Conservation (phyloP, 2,888 invertebrate species). For the Megalurothrips usitatus region DNA sequence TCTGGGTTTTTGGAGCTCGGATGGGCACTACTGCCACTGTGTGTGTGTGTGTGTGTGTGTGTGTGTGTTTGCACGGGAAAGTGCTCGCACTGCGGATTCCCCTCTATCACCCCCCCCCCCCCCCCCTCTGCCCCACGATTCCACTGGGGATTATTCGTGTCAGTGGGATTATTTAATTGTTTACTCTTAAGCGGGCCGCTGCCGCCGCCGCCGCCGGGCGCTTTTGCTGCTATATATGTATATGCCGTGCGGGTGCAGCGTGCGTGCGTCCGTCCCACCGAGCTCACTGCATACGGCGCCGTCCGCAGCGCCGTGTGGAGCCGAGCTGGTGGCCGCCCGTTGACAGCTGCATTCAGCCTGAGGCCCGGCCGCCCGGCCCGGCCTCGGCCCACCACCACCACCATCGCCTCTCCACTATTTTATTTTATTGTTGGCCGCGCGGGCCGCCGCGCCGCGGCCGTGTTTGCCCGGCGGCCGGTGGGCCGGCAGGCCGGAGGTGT, state of each 20-base stretch:
- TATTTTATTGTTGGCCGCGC: not conserved
- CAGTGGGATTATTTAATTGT: slow-evolving; percentile 20
- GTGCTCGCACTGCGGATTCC: not conserved
- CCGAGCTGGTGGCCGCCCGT: not conserved
- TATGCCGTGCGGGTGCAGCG: slow-evolving; percentile 32
- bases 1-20: not conserved
- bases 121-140: not conserved
- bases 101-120: not conserved
- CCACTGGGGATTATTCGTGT: slow-evolving; percentile 2
- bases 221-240: slow-evolving; percentile 30
- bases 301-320: slow-evolving; percentile 18
- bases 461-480: not conserved
- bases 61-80: not conserved
- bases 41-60: not conserved
- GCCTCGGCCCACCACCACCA: not conserved
- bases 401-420: not conserved
- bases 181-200: not conserved
- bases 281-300: too few species aligned
- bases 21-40: not conserved
- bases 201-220: too few species aligned
- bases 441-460: not conserved
- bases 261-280: slow-evolving; percentile 21
- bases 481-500: too few species aligned
- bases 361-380: not conserved
- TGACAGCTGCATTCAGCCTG: not conserved